phyloP scores from a whole-genome alignment of 2,888 invertebrate genomes.

The Aspidiotus rigidus region DNA sequence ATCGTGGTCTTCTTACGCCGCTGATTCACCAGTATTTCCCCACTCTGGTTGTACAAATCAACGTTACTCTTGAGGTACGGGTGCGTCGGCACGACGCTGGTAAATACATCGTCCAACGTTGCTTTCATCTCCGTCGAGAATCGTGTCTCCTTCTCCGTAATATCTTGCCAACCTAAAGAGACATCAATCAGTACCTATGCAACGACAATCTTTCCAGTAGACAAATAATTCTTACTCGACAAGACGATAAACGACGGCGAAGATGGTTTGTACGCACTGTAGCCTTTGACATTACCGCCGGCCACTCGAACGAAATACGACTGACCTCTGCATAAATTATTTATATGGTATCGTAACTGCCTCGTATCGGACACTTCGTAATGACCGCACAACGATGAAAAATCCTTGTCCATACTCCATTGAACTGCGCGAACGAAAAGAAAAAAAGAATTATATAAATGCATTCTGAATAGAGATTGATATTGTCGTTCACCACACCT shows the following conservation, averaged over 20 bases:
- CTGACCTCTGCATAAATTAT: conserved; percentile 73
- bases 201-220: not conserved
- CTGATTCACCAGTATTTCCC: conserved; percentile 50
- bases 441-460: conserved; percentile 20
- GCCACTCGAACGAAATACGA: conserved; percentile 82
- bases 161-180: conserved; percentile 70
- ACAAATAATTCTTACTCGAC: conserved; percentile 61
- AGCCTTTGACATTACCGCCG: conserved; percentile 90
- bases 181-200: not conserved
- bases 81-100: conserved; percentile 56
- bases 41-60: conserved; percentile 43
- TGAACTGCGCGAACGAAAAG: conserved; percentile 57
- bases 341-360: conserved; percentile 52
- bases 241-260: conserved; percentile 79
- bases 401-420: conserved; percentile 58
- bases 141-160: conserved; percentile 49
- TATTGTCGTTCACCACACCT: conserved; percentile 49
- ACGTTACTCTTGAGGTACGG: conserved; percentile 48
- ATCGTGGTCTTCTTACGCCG: conserved; percentile 77
- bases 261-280: conserved; percentile 65
- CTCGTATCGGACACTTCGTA: conserved; percentile 60
- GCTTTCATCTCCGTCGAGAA: conserved; percentile 57
- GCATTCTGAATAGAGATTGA: conserved; percentile 10
- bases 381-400: conserved; percentile 23
- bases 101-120: conserved; percentile 64